Evolutionary conservation across 92 coral and sea anemone species (phyloP).

Genomic region (Palythoa grandis): DNA sequence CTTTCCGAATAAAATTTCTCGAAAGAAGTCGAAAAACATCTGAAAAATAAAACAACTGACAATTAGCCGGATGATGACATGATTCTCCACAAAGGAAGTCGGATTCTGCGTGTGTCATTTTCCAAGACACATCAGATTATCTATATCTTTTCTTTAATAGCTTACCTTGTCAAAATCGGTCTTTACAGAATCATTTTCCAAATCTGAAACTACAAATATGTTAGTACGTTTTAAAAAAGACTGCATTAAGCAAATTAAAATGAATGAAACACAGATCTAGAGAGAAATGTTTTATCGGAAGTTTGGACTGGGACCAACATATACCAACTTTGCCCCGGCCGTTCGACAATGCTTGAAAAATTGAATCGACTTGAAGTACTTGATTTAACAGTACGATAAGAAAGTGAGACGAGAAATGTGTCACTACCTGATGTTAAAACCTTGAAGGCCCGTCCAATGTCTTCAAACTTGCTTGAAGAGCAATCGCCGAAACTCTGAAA

Average conservation of each 20-base stretch:
- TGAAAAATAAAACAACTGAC: conserved; percentile 42
- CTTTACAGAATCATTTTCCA: conserved; percentile 55
- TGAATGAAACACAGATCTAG: not conserved
- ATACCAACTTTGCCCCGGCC: not conserved
- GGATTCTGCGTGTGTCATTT: conserved; percentile 5
- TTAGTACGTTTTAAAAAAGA: not conserved
- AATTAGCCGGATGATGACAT: conserved; percentile 9
- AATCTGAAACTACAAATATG: conserved; percentile 50
- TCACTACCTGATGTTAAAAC: conserved; percentile 73
- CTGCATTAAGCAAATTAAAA: not conserved
- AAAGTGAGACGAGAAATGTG: not conserved
- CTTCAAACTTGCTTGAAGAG: conserved; percentile 82
- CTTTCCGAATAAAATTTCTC: conserved; percentile 77
- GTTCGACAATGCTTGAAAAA: not conserved
- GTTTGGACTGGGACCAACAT: conserved; percentile 17
- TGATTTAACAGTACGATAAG: not conserved
- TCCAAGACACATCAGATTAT: conserved; percentile 17
- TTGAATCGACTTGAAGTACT: not conserved
- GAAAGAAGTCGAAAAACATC: conserved; percentile 97
- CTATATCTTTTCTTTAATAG: not conserved
- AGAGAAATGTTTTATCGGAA: not conserved
- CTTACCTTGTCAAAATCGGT: conserved; percentile 64
- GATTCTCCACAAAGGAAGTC: conserved; percentile 1
- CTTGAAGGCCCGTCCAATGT: conserved; percentile 82
- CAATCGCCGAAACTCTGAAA: conserved; percentile 77